These are phyloP conservation scores for Zaprionus davidi DNA, from an alignment of 1,140 invertebrate species.

Conservation along the genomic window DNA sequence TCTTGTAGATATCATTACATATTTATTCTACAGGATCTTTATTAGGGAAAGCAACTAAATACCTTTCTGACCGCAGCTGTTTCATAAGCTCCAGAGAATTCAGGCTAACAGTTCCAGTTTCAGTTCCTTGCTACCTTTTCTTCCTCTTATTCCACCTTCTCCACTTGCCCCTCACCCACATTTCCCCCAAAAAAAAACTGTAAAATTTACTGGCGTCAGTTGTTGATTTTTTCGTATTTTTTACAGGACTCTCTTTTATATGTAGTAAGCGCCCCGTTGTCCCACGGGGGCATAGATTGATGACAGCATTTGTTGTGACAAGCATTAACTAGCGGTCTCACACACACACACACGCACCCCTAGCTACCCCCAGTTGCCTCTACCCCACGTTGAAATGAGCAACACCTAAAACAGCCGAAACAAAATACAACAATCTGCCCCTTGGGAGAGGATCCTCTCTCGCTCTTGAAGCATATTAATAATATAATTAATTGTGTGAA, in stretches of 20 bases:
- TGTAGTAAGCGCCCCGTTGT: conserved; percentile 6
- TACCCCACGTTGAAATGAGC: conserved; percentile 17
- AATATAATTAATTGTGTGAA: conserved; percentile 78
- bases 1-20: neutral
- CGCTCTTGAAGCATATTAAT: conserved; percentile 54
- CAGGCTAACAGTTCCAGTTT: neutral
- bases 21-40: conserved; percentile 4
- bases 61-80: conserved; percentile 20
- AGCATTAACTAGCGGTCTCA: conserved; percentile 77
- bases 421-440: conserved; percentile 48
- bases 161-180: neutral
- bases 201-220: conserved; percentile 68
- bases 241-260: conserved; percentile 51
- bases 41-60: neutral
- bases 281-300: conserved; percentile 53
- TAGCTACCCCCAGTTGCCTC: conserved; percentile 1
- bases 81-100: conserved; percentile 57
- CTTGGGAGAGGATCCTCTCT: conserved; percentile 8
- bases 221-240: conserved; percentile 26
- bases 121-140: conserved; percentile 2
- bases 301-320: conserved; percentile 80
- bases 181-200: conserved; percentile 4
- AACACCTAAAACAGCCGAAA: conserved; percentile 56
- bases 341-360: conserved; percentile 41
- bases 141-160: neutral